Base-by-base conservation (phyloP, 2,797 vertebrate species). In the Enteromius fasciolatus region DNA sequence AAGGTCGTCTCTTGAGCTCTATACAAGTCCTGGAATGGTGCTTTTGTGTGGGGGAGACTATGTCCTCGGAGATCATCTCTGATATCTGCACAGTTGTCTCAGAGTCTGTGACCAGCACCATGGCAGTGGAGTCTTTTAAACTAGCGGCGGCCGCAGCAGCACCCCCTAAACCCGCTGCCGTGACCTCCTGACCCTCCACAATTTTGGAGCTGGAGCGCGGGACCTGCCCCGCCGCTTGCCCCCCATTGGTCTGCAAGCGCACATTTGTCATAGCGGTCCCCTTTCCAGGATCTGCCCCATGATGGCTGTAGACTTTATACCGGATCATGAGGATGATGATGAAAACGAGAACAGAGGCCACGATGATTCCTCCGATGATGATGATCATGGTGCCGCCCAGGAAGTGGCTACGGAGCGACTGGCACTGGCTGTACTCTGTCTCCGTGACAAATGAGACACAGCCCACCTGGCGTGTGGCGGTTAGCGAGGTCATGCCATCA, bases 311-410 rank as follows among this genome's bases (percentile, higher is more conserved):
- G 79, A 97, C 97, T 86, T 98, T 99, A 90, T 98, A 99, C 68
- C 97, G 94, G 77, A 98, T 97, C 95, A 98, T 98, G 54, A 99
- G 94, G 90, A 98, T 97, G 85, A 98, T 97, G 86, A 99, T 99
- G 89, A 98, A 98, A 83, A 98, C 96, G 48, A 98, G 94, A 75
- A 97, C 96, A 0, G 97, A 97, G 2, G 97, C 96, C 50, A 97
- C 96, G n/a, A 97, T 98, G 90, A 97, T 96, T 67, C 96, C 96
- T 23, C 97, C 97, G n/a, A 98, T 98, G 91, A 97, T 96, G 89
- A 98, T 97, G 91, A 98, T 98, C 95, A 97, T 97, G 52, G 97
- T 98, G 36, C 97, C 97, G 4, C 97, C 97, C 83, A 98, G 86
- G 90, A 98, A 97, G 84, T 98, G 96, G 83, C 96, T 96, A 80